Percentiles rank a stretch among this genome's conserved stretches.
Evolutionary conservation across 2,797 vertebrate genomes (phyloP).

Genomic region (Otus scops): DNA sequence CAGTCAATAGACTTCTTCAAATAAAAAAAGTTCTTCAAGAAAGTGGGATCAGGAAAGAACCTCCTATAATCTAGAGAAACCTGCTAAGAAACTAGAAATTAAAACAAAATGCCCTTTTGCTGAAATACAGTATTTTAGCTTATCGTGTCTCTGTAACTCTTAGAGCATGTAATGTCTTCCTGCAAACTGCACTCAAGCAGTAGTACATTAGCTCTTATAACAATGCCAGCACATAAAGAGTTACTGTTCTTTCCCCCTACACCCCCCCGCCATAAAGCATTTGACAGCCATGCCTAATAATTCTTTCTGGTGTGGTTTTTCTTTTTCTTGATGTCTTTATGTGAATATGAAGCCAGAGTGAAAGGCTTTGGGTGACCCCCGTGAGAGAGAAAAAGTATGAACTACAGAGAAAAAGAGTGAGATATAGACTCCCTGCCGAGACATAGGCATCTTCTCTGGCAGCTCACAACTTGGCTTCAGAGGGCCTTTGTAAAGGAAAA

Average conservation of each 20-base stretch:
- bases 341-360: conserved; percentile 89
- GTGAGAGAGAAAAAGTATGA: conserved; percentile 83
- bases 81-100: background rate
- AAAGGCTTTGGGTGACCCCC: conserved; percentile 92
- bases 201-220: conserved; percentile 52
- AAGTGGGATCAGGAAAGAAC: background rate
- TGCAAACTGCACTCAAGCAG: background rate
- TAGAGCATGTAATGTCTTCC: background rate
- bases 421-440: conserved; percentile 84
- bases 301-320: conserved; percentile 91
- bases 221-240: conserved; percentile 69
- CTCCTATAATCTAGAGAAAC: background rate
- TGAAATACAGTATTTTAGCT: background rate
- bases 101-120: background rate
- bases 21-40: background rate
- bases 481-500: conserved; percentile 90
- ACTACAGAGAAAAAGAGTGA: conserved; percentile 70
- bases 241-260: conserved; percentile 57
- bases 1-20: background rate
- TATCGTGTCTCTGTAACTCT: background rate
- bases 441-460: conserved; percentile 87
- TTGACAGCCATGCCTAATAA: conserved; percentile 99
- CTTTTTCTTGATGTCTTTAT: conserved; percentile 98
- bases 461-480: conserved; percentile 90
- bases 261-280: conserved; percentile 77